A percentile compares a stretch with the other conserved stretches of the same genome.
Evolutionary conservation across 2,797 vertebrate genomes (phyloP).

Genomic region (Pelobates cultripes): DNA sequence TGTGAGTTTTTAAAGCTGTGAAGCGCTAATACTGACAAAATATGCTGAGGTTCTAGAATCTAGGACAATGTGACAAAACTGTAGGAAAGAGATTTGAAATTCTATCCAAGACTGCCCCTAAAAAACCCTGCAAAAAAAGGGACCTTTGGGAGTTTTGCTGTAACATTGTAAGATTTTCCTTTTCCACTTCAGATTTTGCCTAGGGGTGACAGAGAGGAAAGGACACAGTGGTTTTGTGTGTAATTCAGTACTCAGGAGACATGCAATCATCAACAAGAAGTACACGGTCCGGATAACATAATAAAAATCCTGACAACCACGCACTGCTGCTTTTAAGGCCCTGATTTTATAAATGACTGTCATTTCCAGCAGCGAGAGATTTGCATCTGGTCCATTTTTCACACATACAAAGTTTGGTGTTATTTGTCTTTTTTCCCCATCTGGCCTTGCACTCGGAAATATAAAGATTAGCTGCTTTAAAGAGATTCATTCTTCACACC

Average conservation of each 20-base stretch:
- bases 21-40: too few species aligned
- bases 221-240: background rate
- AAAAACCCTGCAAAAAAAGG: too few species aligned
- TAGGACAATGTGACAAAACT: too few species aligned
- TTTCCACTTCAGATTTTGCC: too few species aligned
- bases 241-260: constrained; percentile 18
- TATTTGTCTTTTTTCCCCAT: constrained; percentile 36
- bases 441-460: constrained; percentile 44
- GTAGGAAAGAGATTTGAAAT: too few species aligned
- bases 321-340: background rate
- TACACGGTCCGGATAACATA: constrained; percentile 31
- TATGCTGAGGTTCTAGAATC: too few species aligned
- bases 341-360: constrained; percentile 43
- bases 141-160: too few species aligned
- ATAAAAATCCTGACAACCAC: constrained; percentile 34
- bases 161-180: too few species aligned
- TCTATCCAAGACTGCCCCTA: too few species aligned
- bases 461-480: constrained; percentile 58
- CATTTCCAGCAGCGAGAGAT: constrained; percentile 39
- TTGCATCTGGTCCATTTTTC: constrained; percentile 50
- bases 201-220: too few species aligned
- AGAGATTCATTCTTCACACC: constrained; percentile 61
- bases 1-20: too few species aligned
- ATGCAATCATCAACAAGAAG: constrained; percentile 23
- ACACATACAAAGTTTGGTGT: constrained; percentile 32